phyloP scores from a whole-genome alignment of 2,888 invertebrate genomes.

The Trichopria drosophilae region DNA sequence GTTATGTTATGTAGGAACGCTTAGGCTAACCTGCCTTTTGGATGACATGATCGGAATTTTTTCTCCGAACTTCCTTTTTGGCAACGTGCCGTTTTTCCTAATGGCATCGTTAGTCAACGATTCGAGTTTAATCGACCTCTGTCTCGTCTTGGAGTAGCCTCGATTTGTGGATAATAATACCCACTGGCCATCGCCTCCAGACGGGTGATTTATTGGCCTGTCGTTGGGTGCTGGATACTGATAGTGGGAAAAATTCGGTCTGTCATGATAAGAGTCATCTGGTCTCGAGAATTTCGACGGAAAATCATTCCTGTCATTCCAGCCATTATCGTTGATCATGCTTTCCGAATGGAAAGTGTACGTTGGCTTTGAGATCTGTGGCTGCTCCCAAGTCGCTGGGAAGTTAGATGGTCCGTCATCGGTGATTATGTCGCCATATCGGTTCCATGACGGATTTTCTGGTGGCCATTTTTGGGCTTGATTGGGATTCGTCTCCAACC shows the following conservation, averaged over 20 bases:
- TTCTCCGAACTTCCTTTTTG: no score
- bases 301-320: constrained; percentile 38
- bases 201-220: constrained; percentile 65
- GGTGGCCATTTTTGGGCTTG: constrained; percentile 57
- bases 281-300: constrained; percentile 1
- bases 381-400: constrained; percentile 55
- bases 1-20: no score
- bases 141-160: constrained; percentile 63
- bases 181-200: constrained; percentile 76
- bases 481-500: constrained; percentile 43
- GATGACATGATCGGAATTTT: constrained; percentile 51
- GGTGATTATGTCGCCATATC: constrained; percentile 61
- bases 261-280: constrained; percentile 32
- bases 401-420: constrained; percentile 64
- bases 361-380: constrained; percentile 26
- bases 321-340: constrained; percentile 25
- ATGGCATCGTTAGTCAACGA: constrained; percentile 35
- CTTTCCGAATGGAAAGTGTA: constrained; percentile 30
- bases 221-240: constrained; percentile 43
- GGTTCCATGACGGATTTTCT: constrained; percentile 57
- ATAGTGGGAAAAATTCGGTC: constrained; percentile 60
- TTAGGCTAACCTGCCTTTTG: constrained; percentile 57
- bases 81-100: no score
- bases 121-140: constrained; percentile 57
- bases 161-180: constrained; percentile 76